phyloP scores from a whole-genome alignment of 2,797 vertebrate genomes.

The Merluccius polli region DNA sequence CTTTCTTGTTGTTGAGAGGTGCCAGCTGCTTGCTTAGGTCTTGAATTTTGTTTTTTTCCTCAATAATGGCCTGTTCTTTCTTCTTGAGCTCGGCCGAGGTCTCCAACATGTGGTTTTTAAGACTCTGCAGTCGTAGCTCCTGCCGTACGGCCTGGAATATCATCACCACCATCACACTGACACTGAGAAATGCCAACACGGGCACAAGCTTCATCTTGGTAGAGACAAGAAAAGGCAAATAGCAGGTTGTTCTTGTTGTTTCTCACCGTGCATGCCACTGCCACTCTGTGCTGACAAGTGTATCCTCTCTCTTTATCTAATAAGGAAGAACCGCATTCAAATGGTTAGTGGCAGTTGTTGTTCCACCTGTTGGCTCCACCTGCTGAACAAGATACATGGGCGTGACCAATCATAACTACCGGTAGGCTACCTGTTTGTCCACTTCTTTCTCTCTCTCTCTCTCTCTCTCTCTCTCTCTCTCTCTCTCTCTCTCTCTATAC shows the following conservation, averaged over 20 bases:
- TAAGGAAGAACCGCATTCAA: neutral
- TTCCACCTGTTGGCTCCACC: conserved; percentile 34
- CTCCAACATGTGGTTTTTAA: conserved; percentile 5
- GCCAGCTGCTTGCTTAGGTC: conserved; percentile 21
- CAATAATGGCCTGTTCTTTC: conserved; percentile 50
- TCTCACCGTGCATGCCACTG: neutral
- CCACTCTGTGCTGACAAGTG: neutral
- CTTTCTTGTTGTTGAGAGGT: neutral
- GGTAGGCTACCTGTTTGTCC: conserved; percentile 1
- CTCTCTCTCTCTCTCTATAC: neutral
- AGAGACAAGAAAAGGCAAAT: neutral
- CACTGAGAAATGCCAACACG: conserved; percentile 19
- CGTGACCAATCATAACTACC: conserved; percentile 21
- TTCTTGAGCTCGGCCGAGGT: conserved; percentile 14
- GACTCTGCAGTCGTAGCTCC: conserved; percentile 43
- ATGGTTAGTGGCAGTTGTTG: neutral
- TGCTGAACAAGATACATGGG: conserved; percentile 34
- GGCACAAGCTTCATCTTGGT: conserved; percentile 50
- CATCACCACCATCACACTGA: conserved; percentile 41
- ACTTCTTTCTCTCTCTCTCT: conserved; percentile 5
- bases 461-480: conserved; percentile 2
- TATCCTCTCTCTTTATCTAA: neutral
- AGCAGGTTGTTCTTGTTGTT: neutral
- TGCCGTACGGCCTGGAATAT: conserved; percentile 56
- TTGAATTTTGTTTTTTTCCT: conserved; percentile 35